Base-by-base conservation (phyloP, 2,888 invertebrate species). In the Blastobasis adustella region DNA sequence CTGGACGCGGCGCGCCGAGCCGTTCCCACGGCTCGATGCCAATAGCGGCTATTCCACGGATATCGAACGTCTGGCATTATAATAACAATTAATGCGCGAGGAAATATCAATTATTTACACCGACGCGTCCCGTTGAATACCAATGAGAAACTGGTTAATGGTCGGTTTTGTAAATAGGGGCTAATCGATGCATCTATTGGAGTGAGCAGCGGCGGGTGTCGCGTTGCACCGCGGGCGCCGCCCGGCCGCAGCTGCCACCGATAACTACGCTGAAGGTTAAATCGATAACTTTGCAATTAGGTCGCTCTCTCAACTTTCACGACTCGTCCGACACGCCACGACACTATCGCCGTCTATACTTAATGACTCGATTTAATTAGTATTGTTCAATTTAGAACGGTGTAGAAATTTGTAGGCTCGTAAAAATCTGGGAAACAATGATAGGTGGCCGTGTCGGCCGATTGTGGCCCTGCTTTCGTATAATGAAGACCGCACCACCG, bases 1-100 rank as follows among this genome's bases (percentile, higher is more conserved):
- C 63, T 68, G 66, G 58, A 51, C 42, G 49, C 60, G 55, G 57
- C 55, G 50, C 62, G 57, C 54, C 56, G 61, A 62, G 55, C 57
- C 69, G 58, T 83, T 84, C 84, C 82, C 84, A 84, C 84, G 82
- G 69, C 58, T 64, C 65, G 74, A 73, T 73, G 72, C 69, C 74
- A 76, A 75, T 73, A 67, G 39, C 67, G 59, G 63, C 72, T 69
- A 65, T 66, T 58, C 63, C 67, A 55, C 66, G 66, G 66, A 70
- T 71, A 67, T 66, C 56, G 56, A 23, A 57, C 54, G 61, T 64
- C 65, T 60, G 64, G 67, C 66, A 68, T 67, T 66, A 73, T 70
- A 73, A 76, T 74, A 69, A 72, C 69, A 69, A 74, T 74, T 73
- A 68, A 68, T 74, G 66, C 63, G 58, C 65, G 64, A 65, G 64